Conservation (phyloP, 2,888 invertebrate genomes). For the Harpagoxenus sublaevis region DNA sequence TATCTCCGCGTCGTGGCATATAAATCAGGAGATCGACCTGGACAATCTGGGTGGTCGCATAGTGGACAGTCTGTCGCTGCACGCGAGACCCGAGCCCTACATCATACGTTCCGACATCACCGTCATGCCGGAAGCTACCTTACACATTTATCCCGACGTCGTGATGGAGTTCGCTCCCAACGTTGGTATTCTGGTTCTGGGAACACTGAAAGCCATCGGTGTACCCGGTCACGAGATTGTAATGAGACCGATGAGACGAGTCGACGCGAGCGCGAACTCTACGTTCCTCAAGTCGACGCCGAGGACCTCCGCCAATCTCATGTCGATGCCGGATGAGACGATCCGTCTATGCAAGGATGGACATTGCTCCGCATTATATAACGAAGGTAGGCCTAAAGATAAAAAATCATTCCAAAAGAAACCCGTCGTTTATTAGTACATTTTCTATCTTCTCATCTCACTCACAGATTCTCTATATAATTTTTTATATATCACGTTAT, state of each 20-base stretch:
- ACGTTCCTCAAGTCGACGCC: neutral
- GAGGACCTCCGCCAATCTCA: constrained; percentile 55
- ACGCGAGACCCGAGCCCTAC: constrained; percentile 91
- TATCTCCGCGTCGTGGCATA: constrained; percentile 91
- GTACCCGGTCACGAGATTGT: constrained; percentile 91
- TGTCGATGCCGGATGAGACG: constrained; percentile 86
- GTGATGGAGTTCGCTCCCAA: constrained; percentile 97
- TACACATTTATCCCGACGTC: constrained; percentile 96
- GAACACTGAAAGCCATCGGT: constrained; percentile 95
- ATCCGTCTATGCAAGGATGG: constrained; percentile 93
- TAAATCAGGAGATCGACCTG: constrained; percentile 87
- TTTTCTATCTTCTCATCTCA: neutral
- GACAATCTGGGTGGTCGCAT: constrained; percentile 93
- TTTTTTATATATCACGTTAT: neutral
- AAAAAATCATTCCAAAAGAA: neutral
- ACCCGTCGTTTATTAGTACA: neutral
- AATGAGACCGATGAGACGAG: constrained; percentile 89
- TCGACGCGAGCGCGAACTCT: neutral
- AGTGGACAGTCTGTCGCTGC: constrained; percentile 89
- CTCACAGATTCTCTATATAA: neutral
- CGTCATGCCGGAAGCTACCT: constrained; percentile 96
- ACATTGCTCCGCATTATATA: constrained; percentile 89
- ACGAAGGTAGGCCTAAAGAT: constrained; percentile 84
- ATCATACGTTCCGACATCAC: constrained; percentile 96
- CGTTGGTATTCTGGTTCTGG: constrained; percentile 97